Percentiles rank a stretch among this genome's conserved stretches.
Conservation (phyloP, 30 jellyfish, hydroid and myxozoan genomes). For the Cassiopea andromeda region DNA sequence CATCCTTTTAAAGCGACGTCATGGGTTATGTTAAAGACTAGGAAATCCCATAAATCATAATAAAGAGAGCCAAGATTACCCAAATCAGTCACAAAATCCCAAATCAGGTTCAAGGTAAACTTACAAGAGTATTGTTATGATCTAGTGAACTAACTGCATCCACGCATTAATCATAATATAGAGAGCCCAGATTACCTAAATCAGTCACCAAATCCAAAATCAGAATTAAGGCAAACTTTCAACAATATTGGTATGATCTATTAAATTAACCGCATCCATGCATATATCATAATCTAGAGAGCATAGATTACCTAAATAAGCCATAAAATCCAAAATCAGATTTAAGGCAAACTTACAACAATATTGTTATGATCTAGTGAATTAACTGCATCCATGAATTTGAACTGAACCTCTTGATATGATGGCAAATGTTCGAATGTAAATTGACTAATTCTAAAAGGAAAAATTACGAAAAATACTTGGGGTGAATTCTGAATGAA, state of each 20-base stretch:
- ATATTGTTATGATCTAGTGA: slow-evolving; percentile 91
- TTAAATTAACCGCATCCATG: slow-evolving; percentile 91
- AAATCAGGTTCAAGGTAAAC: background rate
- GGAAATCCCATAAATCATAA: too few species aligned
- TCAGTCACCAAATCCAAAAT: background rate
- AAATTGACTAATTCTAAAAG: slow-evolving; percentile 51
- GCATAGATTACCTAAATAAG: too few species aligned
- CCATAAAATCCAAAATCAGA: background rate
- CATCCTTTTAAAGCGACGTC: too few species aligned
- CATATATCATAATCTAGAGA: too few species aligned
- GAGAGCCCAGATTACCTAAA: too few species aligned
- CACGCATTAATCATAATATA: slow-evolving; percentile 12
- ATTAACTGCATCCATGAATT: slow-evolving; percentile 91
- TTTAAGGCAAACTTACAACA: slow-evolving; percentile 60
- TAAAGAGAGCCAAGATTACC: too few species aligned
- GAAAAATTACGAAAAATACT: background rate
- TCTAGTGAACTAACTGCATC: slow-evolving; percentile 96
- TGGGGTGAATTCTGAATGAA: background rate
- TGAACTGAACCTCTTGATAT: slow-evolving; percentile 86
- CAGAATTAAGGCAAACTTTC: slow-evolving; percentile 33
- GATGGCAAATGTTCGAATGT: slow-evolving; percentile 88
- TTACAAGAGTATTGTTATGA: slow-evolving; percentile 88
- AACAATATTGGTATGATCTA: slow-evolving; percentile 87
- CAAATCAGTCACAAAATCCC: background rate
- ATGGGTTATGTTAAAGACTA: too few species aligned